Evolutionary conservation across 2,888 invertebrate genomes (phyloP), one percentile per base, ranked within the genome.

Genomic region (Mythimna lalbum): DNA sequence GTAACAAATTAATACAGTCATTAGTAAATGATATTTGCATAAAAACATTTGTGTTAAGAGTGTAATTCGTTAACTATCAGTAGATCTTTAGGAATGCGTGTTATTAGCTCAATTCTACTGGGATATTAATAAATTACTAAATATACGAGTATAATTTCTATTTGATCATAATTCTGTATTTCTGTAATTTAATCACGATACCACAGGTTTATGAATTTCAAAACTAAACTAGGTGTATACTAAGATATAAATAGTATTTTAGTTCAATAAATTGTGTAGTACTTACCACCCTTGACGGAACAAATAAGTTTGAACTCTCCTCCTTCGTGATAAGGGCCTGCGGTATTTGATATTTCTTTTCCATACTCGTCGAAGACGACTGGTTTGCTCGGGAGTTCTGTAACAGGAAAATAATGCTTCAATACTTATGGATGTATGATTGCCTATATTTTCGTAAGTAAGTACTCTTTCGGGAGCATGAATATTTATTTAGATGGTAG

Each of bases 301-400:
- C 98, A 98, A 83, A 97, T 97, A 78, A 98, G 96, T 90, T 97
- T 97, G 96, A 98, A 97, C 85, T 97, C 96, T 50, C 97, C 97
- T 52, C 97, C 97, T 93, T 98, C 98, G 89, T 97, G 97, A 93
- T 97, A 98, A 65, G 98, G 98, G 63, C 98, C 98, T 36, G 98
- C 97, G 23, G 96, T 93, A 49, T 91, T 93, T 65, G 96, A 92
- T 71, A 98, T 96, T 87, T 97, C 97, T 86, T 96, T 97, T 43
- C 97, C 97, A 82, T 96, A 96, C 87, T 97, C 97, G 91, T 98
- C 97, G 89, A 97, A 97, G 88, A 98, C 97, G 85, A 96, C 97
- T 71, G 98, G 98, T 88, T 97, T 97, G 85, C 97, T 96, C 17
- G 98, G 98, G 69, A 98, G 97, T 88, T 97, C 98, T 98, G 97